A percentile compares a stretch with the other conserved stretches of the same genome.
phyloP scores from a whole-genome alignment of 2,797 vertebrate genomes.

The Fratercula arctica region DNA sequence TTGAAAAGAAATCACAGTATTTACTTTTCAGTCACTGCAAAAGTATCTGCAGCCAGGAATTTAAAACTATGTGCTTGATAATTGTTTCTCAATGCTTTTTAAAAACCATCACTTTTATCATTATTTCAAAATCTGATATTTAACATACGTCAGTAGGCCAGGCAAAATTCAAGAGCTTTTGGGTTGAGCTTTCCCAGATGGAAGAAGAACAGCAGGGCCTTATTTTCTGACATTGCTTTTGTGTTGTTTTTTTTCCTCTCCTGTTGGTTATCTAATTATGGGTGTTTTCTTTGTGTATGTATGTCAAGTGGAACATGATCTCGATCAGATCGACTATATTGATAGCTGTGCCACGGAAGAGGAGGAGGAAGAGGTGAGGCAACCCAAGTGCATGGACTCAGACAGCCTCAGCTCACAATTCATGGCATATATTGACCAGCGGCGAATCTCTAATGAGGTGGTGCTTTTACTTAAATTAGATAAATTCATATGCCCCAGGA shows the following conservation, averaged over 20 bases:
- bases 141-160: background rate
- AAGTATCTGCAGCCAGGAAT: background rate
- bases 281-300: background rate
- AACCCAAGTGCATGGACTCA: conserved; percentile 72
- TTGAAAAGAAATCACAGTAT: background rate
- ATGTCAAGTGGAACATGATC: conserved; percentile 83
- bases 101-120: background rate
- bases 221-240: background rate
- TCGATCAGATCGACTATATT: conserved; percentile 96
- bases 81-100: background rate
- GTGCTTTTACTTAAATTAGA: background rate
- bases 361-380: conserved; percentile 83
- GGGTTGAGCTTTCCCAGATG: background rate
- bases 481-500: background rate
- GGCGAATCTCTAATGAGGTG: conserved; percentile 90
- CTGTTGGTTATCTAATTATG: conserved; percentile 21
- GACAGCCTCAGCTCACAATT: conserved; percentile 95
- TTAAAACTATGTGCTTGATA: background rate
- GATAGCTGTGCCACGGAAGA: conserved; percentile 92
- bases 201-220: background rate
- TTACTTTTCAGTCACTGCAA: background rate
- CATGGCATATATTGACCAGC: conserved; percentile 94
- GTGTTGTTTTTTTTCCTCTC: background rate
- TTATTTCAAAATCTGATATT: background rate
- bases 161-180: background rate